These are phyloP conservation scores for Corythornis cristatus DNA, from an alignment of 2,113 vertebrate genomes.

Conservation along the genomic window DNA sequence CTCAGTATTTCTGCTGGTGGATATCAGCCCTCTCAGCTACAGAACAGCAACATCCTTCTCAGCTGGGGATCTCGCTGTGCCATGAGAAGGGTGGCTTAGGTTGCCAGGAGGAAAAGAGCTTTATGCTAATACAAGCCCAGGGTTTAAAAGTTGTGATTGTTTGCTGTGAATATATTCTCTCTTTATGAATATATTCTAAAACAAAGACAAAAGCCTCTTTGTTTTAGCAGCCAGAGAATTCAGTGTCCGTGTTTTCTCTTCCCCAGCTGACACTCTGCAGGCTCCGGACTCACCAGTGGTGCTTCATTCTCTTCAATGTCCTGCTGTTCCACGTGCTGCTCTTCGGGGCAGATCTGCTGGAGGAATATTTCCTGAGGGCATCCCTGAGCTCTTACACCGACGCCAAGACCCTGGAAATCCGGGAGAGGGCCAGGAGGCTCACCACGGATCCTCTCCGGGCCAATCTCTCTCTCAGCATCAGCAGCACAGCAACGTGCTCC, in stretches of 20 bases:
- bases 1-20: background rate
- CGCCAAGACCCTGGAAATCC: slow-evolving; percentile 75
- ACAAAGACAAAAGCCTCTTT: background rate
- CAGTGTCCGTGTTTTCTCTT: background rate
- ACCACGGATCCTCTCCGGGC: slow-evolving; percentile 70
- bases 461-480: slow-evolving; percentile 77
- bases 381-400: slow-evolving; percentile 81
- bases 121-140: accelerated
- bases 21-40: background rate
- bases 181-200: background rate
- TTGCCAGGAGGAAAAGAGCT: background rate
- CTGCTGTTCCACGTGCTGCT: slow-evolving; percentile 88
- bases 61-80: background rate
- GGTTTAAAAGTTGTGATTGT: accelerated
- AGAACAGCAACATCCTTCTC: accelerated
- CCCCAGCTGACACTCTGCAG: slow-evolving; percentile 81
- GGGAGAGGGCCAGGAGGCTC: slow-evolving; percentile 85
- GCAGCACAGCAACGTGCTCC: slow-evolving; percentile 71
- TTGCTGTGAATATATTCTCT: background rate
- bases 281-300: slow-evolving; percentile 90
- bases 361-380: slow-evolving; percentile 87
- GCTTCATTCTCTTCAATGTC: slow-evolving; percentile 89
- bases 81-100: background rate
- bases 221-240: background rate
- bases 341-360: slow-evolving; percentile 90